These are phyloP conservation scores for Silurus asotus DNA, from an alignment of 2,113 vertebrate genomes.

Conservation along the genomic window DNA sequence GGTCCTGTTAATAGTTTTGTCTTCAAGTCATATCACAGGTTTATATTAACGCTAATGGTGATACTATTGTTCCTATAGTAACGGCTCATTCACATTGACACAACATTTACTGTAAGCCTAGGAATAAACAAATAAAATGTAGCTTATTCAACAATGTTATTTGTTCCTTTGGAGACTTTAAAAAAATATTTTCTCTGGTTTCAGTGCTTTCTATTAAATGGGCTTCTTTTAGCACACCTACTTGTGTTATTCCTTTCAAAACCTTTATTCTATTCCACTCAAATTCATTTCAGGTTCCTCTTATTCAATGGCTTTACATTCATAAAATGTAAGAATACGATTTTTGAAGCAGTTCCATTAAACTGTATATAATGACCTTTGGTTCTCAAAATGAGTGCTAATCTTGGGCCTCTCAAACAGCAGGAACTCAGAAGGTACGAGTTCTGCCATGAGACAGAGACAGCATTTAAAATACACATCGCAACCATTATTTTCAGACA, in stretches of 20 bases:
- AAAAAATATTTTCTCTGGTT: not conserved
- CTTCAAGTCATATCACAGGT: no score
- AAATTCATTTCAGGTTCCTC: no score
- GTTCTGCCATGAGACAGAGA: slow-evolving; percentile 10
- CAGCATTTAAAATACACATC: not conserved
- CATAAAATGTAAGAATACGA: no score
- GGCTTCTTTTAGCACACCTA: not conserved
- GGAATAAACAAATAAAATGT: not conserved
- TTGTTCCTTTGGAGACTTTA: no score
- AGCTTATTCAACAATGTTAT: no score
- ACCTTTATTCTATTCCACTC: not conserved
- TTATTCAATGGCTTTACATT: no score
- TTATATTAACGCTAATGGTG: no score
- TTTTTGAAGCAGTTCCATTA: not conserved
- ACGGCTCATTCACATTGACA: not conserved
- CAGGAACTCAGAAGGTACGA: slow-evolving; percentile 26
- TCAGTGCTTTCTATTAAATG: not conserved
- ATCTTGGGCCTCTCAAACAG: slow-evolving; percentile 19
- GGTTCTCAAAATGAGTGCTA: slow-evolving; percentile 1
- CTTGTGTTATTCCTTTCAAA: not conserved
- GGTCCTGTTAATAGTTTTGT: no score
- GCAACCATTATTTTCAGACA: not conserved
- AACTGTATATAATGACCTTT: slow-evolving; percentile 21
- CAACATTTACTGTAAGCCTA: not conserved
- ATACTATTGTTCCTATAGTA: not conserved